Evolutionary conservation across 1,140 invertebrate genomes (phyloP).

Genomic region (Coptotermes formosanus): DNA sequence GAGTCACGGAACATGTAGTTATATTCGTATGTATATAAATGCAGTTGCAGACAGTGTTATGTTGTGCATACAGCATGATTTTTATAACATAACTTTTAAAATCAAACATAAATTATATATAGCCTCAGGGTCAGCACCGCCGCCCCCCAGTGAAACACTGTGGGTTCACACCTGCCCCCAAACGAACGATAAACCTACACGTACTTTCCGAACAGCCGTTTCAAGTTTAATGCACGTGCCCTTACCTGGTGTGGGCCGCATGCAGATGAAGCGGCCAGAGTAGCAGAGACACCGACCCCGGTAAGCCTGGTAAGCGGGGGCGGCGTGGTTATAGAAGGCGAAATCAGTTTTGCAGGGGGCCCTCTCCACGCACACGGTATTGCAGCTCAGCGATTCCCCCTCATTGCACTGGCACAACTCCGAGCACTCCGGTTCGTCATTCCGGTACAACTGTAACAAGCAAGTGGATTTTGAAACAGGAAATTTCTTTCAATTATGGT

Average conservation of each 20-base stretch:
- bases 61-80: too few species aligned
- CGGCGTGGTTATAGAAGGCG: conserved; percentile 85
- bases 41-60: too few species aligned
- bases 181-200: too few species aligned
- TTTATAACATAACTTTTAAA: too few species aligned
- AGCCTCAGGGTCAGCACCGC: too few species aligned
- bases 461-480: neutral
- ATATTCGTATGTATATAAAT: too few species aligned
- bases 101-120: too few species aligned
- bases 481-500: too few species aligned
- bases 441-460: conserved; percentile 71
- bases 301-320: conserved; percentile 83
- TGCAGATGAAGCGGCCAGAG: conserved; percentile 86
- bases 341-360: conserved; percentile 80
- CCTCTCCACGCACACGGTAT: conserved; percentile 80
- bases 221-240: neutral
- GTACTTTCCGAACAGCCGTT: too few species aligned
- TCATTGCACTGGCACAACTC: conserved; percentile 77
- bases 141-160: too few species aligned
- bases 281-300: conserved; percentile 86
- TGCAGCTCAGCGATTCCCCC: conserved; percentile 73
- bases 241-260: conserved; percentile 78
- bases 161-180: too few species aligned
- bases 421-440: conserved; percentile 80
- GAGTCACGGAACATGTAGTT: too few species aligned